These are phyloP conservation scores for Phycodurus eques DNA, from an alignment of 2,113 vertebrate species.

Conservation along the genomic window DNA sequence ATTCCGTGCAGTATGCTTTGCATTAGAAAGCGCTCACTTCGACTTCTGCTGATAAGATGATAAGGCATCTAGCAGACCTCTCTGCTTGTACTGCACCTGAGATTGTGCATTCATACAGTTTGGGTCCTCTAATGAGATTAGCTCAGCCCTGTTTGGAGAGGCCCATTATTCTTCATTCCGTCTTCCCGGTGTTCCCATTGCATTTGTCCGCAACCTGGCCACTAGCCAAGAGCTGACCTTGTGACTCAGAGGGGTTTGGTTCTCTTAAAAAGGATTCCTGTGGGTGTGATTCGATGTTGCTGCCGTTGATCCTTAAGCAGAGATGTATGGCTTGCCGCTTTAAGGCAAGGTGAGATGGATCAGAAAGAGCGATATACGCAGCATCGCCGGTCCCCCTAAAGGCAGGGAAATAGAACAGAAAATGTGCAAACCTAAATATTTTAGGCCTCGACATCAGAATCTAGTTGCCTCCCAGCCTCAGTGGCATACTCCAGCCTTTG, in stretches of 20 bases:
- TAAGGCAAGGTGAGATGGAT: slow-evolving; percentile 53
- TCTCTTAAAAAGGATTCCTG: slow-evolving; percentile 62
- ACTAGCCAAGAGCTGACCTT: slow-evolving; percentile 40
- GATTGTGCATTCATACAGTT: slow-evolving; percentile 64
- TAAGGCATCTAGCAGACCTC: slow-evolving; percentile 36
- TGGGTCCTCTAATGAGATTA: slow-evolving; percentile 67
- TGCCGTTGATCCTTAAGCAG: slow-evolving; percentile 61
- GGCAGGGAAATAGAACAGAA: slow-evolving; percentile 59
- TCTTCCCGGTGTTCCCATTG: slow-evolving; percentile 61
- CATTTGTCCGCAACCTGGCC: slow-evolving; percentile 65
- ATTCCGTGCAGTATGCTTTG: slow-evolving; percentile 41
- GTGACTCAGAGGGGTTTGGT: slow-evolving; percentile 56
- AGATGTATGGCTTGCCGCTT: slow-evolving; percentile 57
- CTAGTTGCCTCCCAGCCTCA: slow-evolving; percentile 40
- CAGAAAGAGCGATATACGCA: slow-evolving; percentile 32
- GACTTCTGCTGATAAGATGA: slow-evolving; percentile 65
- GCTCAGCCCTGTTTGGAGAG: slow-evolving; percentile 46
- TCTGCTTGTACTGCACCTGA: slow-evolving; percentile 63
- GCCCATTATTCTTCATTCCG: slow-evolving; percentile 62
- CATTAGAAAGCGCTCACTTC: slow-evolving; percentile 29
- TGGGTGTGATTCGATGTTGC: slow-evolving; percentile 61
- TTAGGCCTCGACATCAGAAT: slow-evolving; percentile 59
- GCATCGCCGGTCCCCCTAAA: slow-evolving; percentile 46
- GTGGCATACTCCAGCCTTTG: slow-evolving; percentile 52
- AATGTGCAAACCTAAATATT: slow-evolving; percentile 64